A percentile compares a stretch with the other conserved stretches of the same genome.
phyloP scores from a whole-genome alignment of 1,140 invertebrate genomes.

The Nasonia longicornis region DNA sequence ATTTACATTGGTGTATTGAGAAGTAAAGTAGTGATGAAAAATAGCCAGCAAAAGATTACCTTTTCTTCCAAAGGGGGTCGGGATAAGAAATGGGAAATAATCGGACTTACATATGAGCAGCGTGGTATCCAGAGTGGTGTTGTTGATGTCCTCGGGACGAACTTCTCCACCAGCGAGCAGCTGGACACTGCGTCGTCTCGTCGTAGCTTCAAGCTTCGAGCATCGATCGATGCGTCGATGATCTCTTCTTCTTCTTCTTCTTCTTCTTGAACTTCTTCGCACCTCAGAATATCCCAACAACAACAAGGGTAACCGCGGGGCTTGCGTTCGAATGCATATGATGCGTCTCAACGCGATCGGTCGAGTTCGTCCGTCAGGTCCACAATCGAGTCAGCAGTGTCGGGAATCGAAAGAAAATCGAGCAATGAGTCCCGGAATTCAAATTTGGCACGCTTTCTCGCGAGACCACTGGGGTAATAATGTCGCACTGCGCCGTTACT shows the following conservation, averaged over 20 bases:
- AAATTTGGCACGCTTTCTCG: conserved; percentile 46
- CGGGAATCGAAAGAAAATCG: no score
- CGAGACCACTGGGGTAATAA: conserved; percentile 25
- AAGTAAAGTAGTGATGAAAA: no score
- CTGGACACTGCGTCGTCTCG: conserved; percentile 34
- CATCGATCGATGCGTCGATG: background rate
- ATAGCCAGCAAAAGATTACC: no score
- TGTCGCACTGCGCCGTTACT: conserved; percentile 16
- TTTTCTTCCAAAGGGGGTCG: no score
- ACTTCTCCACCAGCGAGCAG: conserved; percentile 60
- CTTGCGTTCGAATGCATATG: background rate
- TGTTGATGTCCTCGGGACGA: conserved; percentile 63
- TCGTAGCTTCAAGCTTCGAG: conserved; percentile 32
- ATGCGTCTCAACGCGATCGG: background rate
- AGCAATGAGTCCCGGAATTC: conserved; percentile 37
- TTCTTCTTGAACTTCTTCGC: conserved; percentile 47
- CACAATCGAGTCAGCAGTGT: background rate
- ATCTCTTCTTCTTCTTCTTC: background rate
- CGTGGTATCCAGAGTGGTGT: conserved; percentile 70
- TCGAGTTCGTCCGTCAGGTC: background rate
- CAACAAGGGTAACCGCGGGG: background rate
- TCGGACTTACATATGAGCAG: conserved; percentile 67
- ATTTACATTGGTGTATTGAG: no score
- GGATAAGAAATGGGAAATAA: background rate
- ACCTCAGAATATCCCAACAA: conserved; percentile 28